These are phyloP conservation scores for Prenolepis imparis DNA, from an alignment of 2,888 invertebrate species.

Conservation along the genomic window DNA sequence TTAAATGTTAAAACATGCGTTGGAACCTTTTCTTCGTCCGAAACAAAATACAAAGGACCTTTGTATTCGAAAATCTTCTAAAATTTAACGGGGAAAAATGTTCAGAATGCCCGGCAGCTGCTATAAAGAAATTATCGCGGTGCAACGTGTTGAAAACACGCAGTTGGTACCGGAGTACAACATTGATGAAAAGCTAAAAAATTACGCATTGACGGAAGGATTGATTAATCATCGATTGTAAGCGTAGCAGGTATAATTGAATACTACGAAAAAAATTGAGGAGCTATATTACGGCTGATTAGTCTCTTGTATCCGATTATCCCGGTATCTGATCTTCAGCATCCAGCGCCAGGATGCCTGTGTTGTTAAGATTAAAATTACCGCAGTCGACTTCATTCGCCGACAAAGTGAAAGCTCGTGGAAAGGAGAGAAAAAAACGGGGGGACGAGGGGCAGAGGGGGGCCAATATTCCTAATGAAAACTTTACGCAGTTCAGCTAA, in stretches of 20 bases:
- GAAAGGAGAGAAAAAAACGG: conserved; percentile 43
- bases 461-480: conserved; percentile 73
- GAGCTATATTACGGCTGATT: conserved; percentile 19
- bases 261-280: neutral
- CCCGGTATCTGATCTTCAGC: neutral
- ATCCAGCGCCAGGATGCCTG: conserved; percentile 1
- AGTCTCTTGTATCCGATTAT: conserved; percentile 23
- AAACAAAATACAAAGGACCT: no score
- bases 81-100: no score
- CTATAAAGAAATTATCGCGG: no score
- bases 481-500: conserved; percentile 64
- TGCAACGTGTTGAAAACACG: no score
- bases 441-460: conserved; percentile 4
- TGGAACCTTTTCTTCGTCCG: no score
- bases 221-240: neutral
- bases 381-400: conserved; percentile 44
- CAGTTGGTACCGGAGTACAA: no score
- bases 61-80: no score
- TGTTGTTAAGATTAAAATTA: conserved; percentile 63
- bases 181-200: no score
- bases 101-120: no score
- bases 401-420: conserved; percentile 28
- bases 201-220: no score
- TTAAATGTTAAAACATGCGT: no score
- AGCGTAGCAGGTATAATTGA: neutral